Percentiles rank a stretch among this genome's conserved stretches.
Evolutionary conservation across 2,797 vertebrate genomes (phyloP).

Genomic region (Falco biarmicus): DNA sequence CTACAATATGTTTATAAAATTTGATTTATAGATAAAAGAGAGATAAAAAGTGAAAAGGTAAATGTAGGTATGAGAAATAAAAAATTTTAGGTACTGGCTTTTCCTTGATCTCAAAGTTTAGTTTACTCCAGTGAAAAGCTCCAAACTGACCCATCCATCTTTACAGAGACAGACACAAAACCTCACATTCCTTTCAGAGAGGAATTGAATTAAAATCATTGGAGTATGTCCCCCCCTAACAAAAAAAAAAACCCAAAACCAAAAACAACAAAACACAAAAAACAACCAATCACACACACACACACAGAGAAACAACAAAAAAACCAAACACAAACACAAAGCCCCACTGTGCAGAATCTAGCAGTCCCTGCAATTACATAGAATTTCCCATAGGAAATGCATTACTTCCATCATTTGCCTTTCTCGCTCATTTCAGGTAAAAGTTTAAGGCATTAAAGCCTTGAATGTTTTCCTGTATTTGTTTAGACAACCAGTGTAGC

Average conservation of each 20-base stretch:
- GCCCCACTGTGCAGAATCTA: not conserved
- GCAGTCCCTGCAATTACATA: not conserved
- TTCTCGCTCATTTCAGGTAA: not conserved
- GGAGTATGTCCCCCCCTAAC: accelerated
- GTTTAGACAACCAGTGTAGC: not conserved
- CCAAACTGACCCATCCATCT: not conserved
- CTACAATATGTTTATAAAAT: not conserved
- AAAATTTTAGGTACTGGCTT: not conserved
- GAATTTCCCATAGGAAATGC: not conserved
- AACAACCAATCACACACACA: too few species aligned
- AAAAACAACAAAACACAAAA: not conserved
- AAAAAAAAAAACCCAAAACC: too few species aligned
- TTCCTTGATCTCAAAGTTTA: not conserved
- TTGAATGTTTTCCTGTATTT: not conserved
- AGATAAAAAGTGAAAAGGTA: not conserved
- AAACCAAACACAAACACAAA: not conserved
- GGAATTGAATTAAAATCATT: not conserved
- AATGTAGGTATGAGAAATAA: not conserved
- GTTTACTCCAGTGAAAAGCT: not conserved
- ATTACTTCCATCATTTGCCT: not conserved
- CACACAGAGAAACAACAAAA: too few species aligned
- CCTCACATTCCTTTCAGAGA: not conserved
- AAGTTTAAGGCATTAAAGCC: not conserved
- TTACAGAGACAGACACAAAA: not conserved
- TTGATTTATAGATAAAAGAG: not conserved